Evolutionary conservation across 2,797 vertebrate genomes (phyloP).

Genomic region (Selene dorsalis): DNA sequence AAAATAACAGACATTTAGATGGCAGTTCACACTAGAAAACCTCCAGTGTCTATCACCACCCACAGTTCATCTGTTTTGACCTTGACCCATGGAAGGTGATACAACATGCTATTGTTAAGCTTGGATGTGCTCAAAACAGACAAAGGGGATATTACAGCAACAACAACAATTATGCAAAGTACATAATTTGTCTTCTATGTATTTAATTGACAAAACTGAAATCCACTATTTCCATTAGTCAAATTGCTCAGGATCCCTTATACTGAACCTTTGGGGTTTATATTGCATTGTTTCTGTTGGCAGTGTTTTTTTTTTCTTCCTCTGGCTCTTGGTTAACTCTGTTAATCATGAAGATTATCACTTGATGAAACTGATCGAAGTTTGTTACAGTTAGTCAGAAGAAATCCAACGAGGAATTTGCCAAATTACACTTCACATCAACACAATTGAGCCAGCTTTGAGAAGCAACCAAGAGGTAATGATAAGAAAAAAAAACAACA

Average conservation of each 20-base stretch:
- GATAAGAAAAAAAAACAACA: not conserved
- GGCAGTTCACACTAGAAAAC: slow-evolving; percentile 12
- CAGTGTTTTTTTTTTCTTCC: not conserved
- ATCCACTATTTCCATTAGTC: not conserved
- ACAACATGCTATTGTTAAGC: slow-evolving; percentile 35
- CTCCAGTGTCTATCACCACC: slow-evolving; percentile 3
- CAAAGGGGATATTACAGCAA: slow-evolving; percentile 3
- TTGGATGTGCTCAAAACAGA: not conserved
- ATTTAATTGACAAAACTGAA: not conserved
- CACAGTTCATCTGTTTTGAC: slow-evolving; percentile 12
- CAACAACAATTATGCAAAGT: not conserved
- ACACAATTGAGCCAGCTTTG: not conserved
- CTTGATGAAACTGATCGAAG: not conserved
- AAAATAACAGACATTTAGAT: slow-evolving; percentile 23
- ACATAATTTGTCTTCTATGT: not conserved
- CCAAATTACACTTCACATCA: slow-evolving; percentile 1
- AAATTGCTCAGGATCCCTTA: not conserved
- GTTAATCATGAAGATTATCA: not conserved
- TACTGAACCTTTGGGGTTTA: not conserved
- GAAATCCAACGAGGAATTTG: not conserved
- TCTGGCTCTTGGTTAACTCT: not conserved
- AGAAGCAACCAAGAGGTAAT: not conserved
- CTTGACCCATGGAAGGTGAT: not conserved
- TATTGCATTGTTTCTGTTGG: too few species aligned
- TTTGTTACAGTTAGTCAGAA: not conserved